Evolutionary conservation across 2,113 vertebrate genomes (phyloP).

Genomic region (Panthera uncia): DNA sequence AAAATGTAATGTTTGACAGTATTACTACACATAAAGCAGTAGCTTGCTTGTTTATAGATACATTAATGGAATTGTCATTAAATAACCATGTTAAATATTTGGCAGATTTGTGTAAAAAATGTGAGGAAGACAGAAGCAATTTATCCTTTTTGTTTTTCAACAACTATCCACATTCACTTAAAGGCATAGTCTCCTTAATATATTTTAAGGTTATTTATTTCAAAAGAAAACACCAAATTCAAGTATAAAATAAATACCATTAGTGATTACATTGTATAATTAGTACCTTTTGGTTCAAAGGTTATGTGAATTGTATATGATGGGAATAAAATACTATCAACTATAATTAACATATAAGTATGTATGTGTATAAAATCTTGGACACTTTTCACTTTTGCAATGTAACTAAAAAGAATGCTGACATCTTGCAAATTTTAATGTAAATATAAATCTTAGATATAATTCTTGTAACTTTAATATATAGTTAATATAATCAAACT

Average conservation of each 20-base stretch:
- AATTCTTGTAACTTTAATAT: background rate
- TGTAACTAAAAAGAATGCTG: background rate
- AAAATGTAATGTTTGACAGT: conserved; percentile 12
- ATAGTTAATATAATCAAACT: background rate
- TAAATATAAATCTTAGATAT: background rate
- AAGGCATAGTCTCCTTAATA: background rate
- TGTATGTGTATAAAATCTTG: background rate
- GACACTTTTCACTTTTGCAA: background rate
- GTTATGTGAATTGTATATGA: background rate
- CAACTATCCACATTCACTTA: background rate
- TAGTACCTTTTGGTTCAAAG: background rate
- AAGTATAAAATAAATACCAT: background rate
- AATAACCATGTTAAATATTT: background rate
- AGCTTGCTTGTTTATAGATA: background rate
- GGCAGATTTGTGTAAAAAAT: background rate
- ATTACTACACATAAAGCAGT: background rate
- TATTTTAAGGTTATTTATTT: conserved; percentile 27
- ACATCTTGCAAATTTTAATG: background rate
- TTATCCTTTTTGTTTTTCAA: background rate
- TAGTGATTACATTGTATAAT: background rate
- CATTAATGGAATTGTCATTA: background rate
- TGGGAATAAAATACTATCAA: background rate
- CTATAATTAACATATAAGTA: background rate
- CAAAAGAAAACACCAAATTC: conserved; percentile 30
- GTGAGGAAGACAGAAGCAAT: background rate